Evolutionary conservation across 2,113 vertebrate species (phyloP).

Genomic region (Odocoileus virginianus): DNA sequence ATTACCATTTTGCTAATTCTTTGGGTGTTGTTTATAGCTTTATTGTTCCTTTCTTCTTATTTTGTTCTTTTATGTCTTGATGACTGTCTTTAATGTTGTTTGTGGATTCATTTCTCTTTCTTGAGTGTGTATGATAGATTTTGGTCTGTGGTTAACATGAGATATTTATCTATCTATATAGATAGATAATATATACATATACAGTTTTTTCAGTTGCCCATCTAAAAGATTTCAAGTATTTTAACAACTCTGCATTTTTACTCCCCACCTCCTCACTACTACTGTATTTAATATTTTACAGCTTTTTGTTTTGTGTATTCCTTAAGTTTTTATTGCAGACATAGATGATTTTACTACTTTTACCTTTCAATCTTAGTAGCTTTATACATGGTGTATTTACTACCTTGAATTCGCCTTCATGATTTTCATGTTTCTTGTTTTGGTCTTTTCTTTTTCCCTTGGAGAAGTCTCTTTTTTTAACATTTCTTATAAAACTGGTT

Average conservation of each 20-base stretch:
- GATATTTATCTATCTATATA: background rate
- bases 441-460: background rate
- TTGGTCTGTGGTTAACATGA: background rate
- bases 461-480: background rate
- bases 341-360: background rate
- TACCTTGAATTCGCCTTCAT: background rate
- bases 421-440: background rate
- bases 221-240: background rate
- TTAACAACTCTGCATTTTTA: background rate
- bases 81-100: background rate
- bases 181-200: background rate
- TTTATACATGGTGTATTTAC: background rate
- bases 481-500: background rate
- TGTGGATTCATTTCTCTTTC: background rate
- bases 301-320: background rate
- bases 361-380: background rate
- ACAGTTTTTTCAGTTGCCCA: background rate
- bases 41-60: background rate
- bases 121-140: background rate
- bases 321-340: background rate
- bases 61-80: background rate
- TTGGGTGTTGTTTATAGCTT: background rate
- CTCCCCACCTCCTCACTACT: background rate
- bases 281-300: background rate
- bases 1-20: background rate